Percentiles rank a stretch among this genome's conserved stretches.
phyloP scores from a whole-genome alignment of 37 sponge, comb jelly and placozoan species.

The Eunapius fragilis region DNA sequence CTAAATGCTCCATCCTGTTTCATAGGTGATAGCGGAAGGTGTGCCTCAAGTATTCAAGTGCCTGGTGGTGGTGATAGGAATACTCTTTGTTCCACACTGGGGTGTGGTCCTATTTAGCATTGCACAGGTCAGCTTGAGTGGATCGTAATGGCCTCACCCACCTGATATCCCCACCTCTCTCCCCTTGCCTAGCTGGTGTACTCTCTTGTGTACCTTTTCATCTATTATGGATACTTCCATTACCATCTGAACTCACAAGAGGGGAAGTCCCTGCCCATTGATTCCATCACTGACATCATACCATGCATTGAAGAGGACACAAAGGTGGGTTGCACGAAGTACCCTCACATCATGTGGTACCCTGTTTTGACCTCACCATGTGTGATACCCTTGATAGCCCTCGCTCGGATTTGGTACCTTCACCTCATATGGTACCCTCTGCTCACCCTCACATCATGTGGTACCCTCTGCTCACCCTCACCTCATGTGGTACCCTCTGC shows the following conservation, averaged over 20 bases:
- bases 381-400: too few species aligned
- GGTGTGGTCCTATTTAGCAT: slow-evolving; percentile 62
- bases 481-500: too few species aligned
- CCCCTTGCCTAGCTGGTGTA: slow-evolving; percentile 49
- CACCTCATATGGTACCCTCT: too few species aligned
- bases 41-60: slow-evolving; percentile 60
- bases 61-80: slow-evolving; percentile 40
- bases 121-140: slow-evolving; percentile 70
- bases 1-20: background rate
- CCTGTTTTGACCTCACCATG: too few species aligned
- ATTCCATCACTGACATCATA: slow-evolving; percentile 31
- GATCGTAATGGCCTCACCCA: background rate
- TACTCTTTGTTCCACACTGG: slow-evolving; percentile 42
- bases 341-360: too few species aligned
- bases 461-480: too few species aligned
- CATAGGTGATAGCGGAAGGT: slow-evolving; percentile 74
- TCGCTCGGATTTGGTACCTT: too few species aligned
- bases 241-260: background rate
- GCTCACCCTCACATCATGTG: too few species aligned
- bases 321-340: too few species aligned
- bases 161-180: background rate
- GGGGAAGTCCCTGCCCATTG: slow-evolving; percentile 47
- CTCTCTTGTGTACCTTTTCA: slow-evolving; percentile 52
- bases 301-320: slow-evolving; percentile 30
- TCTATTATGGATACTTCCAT: slow-evolving; percentile 75